A percentile compares a stretch with the other conserved stretches of the same genome.
Evolutionary conservation across 2,113 vertebrate genomes (phyloP).

Genomic region (Coreoperca whiteheadi): DNA sequence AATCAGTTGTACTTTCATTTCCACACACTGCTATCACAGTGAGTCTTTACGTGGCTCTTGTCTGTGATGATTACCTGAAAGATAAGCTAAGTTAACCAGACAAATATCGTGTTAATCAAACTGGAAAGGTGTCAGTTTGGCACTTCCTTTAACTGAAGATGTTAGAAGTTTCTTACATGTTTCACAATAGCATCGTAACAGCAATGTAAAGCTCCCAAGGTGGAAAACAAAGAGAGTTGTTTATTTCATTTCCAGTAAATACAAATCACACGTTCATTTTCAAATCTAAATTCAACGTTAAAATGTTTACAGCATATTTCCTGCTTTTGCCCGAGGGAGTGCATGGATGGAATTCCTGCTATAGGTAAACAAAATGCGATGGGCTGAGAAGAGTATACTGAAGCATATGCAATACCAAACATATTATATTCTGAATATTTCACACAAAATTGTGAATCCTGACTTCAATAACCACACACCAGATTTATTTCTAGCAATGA

Average conservation of each 20-base stretch:
- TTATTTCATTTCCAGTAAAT: constrained; percentile 45
- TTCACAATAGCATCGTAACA: background rate
- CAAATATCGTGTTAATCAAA: constrained; percentile 19
- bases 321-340: background rate
- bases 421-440: background rate
- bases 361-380: background rate
- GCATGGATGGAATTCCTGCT: background rate
- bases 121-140: background rate
- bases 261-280: constrained; percentile 19
- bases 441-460: background rate
- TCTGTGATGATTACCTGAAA: background rate
- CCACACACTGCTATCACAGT: background rate
- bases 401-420: background rate
- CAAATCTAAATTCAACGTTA: background rate
- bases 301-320: background rate
- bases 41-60: background rate
- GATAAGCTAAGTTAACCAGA: background rate
- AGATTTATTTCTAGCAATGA: background rate
- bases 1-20: constrained; percentile 13
- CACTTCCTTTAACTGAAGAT: background rate
- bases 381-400: background rate
- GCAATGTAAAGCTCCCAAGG: background rate
- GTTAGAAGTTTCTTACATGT: background rate
- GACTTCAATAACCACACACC: background rate
- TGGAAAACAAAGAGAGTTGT: constrained; percentile 30